Evolutionary conservation across 2,113 vertebrate genomes (phyloP), one percentile per base, ranked within the genome.

Genomic region (Fukomys damarensis): DNA sequence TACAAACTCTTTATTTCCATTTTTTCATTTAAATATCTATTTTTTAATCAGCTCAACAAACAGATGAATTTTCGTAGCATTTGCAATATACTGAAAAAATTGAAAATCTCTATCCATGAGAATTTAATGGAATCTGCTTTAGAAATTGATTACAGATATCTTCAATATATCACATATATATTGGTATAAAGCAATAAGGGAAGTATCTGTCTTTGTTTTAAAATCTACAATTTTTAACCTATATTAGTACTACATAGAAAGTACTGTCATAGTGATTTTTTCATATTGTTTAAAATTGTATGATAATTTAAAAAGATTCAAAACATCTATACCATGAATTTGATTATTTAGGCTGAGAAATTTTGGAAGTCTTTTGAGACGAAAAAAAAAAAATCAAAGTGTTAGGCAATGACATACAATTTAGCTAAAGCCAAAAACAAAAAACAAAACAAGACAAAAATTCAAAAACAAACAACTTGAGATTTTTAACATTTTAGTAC

Each of bases 341-440:
- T 58, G 11, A 61, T 41, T 32, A 65, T 93, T 90, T 80, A 91
- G 43, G 0, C 26, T 65, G 38, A 32, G 6, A 87, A 95, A 66
- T 93, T 96, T 90, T 79, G 43, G 17, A 86, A 94, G 7, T 46
- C 30, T 19, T 88, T 93, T 95, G 63, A 95, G 38, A 94, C 19
- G 77, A 90, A 95, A 58, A 5, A 3, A 43, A 46, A 46, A 56
- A 74, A 86, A 93, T 28, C 9, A 61, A 83, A 84, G 7, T 46
- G n/a, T 92, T 56, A 65, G 20, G 6, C 11, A 58, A n/a, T 76
- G 82, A 65, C 32, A 80, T 28, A 24, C 5, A 91, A 52, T 43
- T 91, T 38, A 94, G 76, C 26, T 54, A 65, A 94, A 65, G n/a
- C 20, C 63, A 65, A 65, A 49, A 32, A 79, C 85, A 92, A 4